Evolutionary conservation across 2,797 vertebrate genomes (phyloP), one percentile per base, ranked within the genome.

Genomic region (Muraenolepis orangiensis): DNA sequence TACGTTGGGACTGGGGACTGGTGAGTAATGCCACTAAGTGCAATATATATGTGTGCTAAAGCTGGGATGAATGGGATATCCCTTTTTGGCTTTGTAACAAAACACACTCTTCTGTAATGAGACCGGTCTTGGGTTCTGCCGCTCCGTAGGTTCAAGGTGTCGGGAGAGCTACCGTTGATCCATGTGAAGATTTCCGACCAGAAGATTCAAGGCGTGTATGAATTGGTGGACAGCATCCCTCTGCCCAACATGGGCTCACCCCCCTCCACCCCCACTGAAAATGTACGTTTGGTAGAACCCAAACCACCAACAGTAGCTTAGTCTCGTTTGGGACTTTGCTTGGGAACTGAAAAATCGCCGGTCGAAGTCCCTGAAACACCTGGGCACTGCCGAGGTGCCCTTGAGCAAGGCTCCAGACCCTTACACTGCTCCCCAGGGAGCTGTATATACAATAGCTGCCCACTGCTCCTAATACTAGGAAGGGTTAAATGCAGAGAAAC

Each of bases 141-240:
- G 12, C 61, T 13, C 67, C 72, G 74, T 74, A 99, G 97, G 87
- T 97, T 99, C 84, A 99, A 98, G 88, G 90, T 97, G 4, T 95
- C 93, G 0, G 98, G 98, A 7, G 97, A 96, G 70, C 94, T 99
- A 79, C 98, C 97, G 0, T 83, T 98, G 82, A 87, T 98, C 77
- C 95, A 98, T 0, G 67, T 98, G 38, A 96, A 91, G 77, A 93
- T 98, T 76, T 98, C 98, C 0, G 96, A 99, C 85, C 92, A 94
- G 89, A 98, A 97, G 90, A 94, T 98, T 72, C 95, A 94, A 73
- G 90, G 90, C 2, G 74, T 96, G 36, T 78, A 94, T 5, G 90
- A 94, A 71, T 91, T 98, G 74, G 82, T 97, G 10, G 85, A 96
- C 67, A 96, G 96, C 83, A 94, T 99, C 82, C 95, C 96, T 0